These are phyloP conservation scores for Timema podura DNA, from an alignment of 2,888 invertebrate genomes.

Conservation along the genomic window DNA sequence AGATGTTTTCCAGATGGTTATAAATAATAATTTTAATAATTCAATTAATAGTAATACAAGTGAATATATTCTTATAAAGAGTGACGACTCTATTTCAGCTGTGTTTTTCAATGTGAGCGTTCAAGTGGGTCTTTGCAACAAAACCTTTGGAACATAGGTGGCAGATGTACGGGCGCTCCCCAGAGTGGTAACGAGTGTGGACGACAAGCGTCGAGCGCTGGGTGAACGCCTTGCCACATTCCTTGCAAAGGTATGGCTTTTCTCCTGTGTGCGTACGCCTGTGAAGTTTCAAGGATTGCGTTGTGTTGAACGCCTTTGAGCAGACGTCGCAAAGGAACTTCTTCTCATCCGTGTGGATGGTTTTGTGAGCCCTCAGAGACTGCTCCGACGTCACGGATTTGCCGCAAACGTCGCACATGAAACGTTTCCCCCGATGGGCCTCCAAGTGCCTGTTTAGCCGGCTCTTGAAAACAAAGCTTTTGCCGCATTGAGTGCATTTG, in stretches of 20 bases:
- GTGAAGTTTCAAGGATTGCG: slow-evolving; percentile 55
- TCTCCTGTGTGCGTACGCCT: slow-evolving; percentile 57
- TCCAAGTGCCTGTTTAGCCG: neutral
- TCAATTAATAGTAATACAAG: too few species aligned
- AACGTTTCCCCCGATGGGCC: slow-evolving; percentile 41
- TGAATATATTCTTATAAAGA: too few species aligned
- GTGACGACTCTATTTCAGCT: too few species aligned
- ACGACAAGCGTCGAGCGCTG: slow-evolving; percentile 45
- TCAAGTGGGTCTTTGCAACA: slow-evolving; percentile 34
- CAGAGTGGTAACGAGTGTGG: slow-evolving; percentile 41
- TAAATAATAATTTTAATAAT: too few species aligned
- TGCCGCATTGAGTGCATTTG: too few species aligned
- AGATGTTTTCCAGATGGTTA: too few species aligned
- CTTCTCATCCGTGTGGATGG: slow-evolving; percentile 23
- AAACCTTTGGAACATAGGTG: slow-evolving; percentile 20
- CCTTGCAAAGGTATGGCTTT: slow-evolving; percentile 37
- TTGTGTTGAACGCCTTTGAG: slow-evolving; percentile 38
- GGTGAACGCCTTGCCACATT: slow-evolving; percentile 40
- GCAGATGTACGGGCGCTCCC: slow-evolving; percentile 16
- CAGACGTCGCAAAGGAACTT: slow-evolving; percentile 33
- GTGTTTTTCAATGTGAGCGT: too few species aligned
- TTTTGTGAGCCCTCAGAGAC: slow-evolving; percentile 16
- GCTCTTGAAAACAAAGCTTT: neutral
- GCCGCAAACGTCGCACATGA: slow-evolving; percentile 24
- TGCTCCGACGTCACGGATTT: slow-evolving; percentile 17